Conservation (phyloP, 2,888 invertebrate species). For the Leucophenga maculata region DNA sequence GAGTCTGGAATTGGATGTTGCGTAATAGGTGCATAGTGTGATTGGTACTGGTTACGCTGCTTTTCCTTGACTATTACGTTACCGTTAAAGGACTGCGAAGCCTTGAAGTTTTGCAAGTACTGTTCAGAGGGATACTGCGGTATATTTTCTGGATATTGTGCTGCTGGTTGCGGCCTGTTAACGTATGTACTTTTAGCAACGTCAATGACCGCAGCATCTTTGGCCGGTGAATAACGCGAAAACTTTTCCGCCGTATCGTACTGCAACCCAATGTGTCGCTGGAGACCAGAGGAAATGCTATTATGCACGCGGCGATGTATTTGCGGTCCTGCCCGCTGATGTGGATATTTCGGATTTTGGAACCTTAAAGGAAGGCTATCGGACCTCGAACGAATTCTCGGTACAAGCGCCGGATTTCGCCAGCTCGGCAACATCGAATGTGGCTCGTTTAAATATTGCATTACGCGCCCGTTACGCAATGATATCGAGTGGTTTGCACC, state of each 20-base stretch:
- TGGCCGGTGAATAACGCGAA: constrained; percentile 51
- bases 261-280: constrained; percentile 39
- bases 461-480: constrained; percentile 53
- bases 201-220: constrained; percentile 52
- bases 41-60: constrained; percentile 30
- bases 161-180: constrained; percentile 30
- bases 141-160: constrained; percentile 41
- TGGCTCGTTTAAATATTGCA: constrained; percentile 51
- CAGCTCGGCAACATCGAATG: constrained; percentile 41
- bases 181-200: constrained; percentile 50
- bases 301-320: constrained; percentile 56
- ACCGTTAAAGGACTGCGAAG: constrained; percentile 65
- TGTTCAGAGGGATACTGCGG: constrained; percentile 44
- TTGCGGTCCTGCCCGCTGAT: constrained; percentile 44
- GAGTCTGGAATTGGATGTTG: constrained; percentile 55
- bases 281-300: constrained; percentile 39
- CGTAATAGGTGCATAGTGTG: constrained; percentile 45
- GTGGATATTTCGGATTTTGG: not conserved
- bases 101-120: constrained; percentile 62
- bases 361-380: constrained; percentile 45
- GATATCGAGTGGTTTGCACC: constrained; percentile 27
- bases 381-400: constrained; percentile 50
- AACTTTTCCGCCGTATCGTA: constrained; percentile 49
- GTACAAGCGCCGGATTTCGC: constrained; percentile 38
- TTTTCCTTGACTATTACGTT: constrained; percentile 51